Base-by-base conservation (phyloP, 2,888 invertebrate genomes). In the Athripsodes cinereus region DNA sequence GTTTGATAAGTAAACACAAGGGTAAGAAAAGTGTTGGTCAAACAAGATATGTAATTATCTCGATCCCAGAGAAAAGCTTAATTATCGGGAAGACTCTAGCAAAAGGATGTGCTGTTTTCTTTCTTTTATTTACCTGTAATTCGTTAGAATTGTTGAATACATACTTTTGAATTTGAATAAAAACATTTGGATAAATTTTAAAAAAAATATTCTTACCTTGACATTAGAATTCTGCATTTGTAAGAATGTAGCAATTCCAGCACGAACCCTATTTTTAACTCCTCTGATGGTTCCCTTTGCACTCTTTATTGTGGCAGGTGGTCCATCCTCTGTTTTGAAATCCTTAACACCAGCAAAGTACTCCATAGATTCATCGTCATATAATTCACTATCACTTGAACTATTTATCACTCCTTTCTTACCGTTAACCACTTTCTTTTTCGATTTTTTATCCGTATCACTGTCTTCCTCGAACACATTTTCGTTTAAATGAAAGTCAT, bases 241-340 rank as follows among this genome's bases (percentile, higher is more conserved):
- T 61, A 93, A 81, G 75, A 96, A 96, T n/a, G 95, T 95, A 51
- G 92, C 93, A 68, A 96, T 95, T 62, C 96, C 96, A 64, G 94
- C 94, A 65, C 95, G 81, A 58, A 96, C 96, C 66, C 95, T 84
- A 78, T 96, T 96, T 77, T 92, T 93, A 63, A 96, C 92, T 61
- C 96, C 96, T 50, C 96, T 85, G 65, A 96, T 90, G 11, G 95
- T 95, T 51, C 96, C 96, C 71, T 91, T 92, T 55, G 90, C 87
- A 76, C 96, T 95, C 65, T 89, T 82, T 69, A 96, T 95, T 56
- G 92, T 90, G 55, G 89, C 85, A n/a, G n/a, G n/a, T 44, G 86
- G 83, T 60, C 81, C 78, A 46, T 81, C 82, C 66, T 81, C 82
- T 59, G 69, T 76, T 62, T 83, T 82, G 64, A 84, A 80, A 74